phyloP scores from a whole-genome alignment of 2,797 vertebrate species.

The Cirrhinus molitorella region DNA sequence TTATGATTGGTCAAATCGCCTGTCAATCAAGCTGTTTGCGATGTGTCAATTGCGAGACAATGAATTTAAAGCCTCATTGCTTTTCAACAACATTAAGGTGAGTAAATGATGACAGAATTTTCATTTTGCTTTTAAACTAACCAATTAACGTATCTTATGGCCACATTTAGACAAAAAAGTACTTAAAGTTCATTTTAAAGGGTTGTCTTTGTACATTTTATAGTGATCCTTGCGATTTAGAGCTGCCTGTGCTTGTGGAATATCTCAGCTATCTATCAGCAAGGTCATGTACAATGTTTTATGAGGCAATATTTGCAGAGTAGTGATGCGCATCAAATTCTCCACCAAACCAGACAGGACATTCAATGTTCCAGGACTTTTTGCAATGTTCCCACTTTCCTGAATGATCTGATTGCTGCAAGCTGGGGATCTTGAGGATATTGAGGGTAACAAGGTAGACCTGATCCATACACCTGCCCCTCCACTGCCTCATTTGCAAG shows the following conservation, averaged over 20 bases:
- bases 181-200: neutral
- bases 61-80: no score
- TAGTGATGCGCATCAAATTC: conserved; percentile 18
- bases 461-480: neutral
- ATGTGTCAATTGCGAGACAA: no score
- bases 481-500: neutral
- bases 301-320: conserved; percentile 20
- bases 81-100: neutral
- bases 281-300: conserved; percentile 11
- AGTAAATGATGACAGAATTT: neutral
- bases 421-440: conserved; percentile 1
- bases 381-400: neutral
- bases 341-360: conserved; percentile 14
- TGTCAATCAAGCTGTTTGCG: no score
- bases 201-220: neutral
- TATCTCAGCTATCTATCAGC: neutral
- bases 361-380: neutral
- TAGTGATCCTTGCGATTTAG: neutral
- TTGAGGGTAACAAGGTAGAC: neutral
- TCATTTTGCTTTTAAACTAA: neutral
- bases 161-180: neutral
- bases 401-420: conserved; percentile 7
- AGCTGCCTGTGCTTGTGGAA: neutral
- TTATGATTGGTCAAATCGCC: no score
- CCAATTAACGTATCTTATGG: neutral